Evolutionary conservation across 2,113 vertebrate species (phyloP), one percentile per base, ranked within the genome.

Genomic region (Malurus melanocephalus): DNA sequence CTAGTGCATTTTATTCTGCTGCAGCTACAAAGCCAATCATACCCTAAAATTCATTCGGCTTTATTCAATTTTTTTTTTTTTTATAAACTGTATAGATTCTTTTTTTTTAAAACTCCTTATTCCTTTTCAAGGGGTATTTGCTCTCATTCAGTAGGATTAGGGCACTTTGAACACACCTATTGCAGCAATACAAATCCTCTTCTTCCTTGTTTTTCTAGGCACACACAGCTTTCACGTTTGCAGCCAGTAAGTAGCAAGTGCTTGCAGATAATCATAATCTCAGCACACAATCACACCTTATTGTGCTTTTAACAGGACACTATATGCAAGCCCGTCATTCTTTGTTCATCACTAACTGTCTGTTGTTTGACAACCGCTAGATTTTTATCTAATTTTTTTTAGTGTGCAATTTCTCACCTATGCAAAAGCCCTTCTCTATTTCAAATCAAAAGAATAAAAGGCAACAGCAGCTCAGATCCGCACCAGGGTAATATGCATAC

Each of bases 311-410:
- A 95, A 92, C 64, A 81, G 94, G 83, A 46, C 52, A 55, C 75
- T 85, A 85, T 92, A 84, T 57, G 75, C 42, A 46, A 94, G 69
- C 84, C 46, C 6, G 0, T 73, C 68, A 69, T 75, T 95, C 67
- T 96, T 90, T 69, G 33, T 92, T 96, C 95, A 94, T 95, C 87
- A 90, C 80, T 69, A 94, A 92, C 68, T 55, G 59, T 52, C 72
- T 66, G 46, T 66, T 83, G 91, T 86, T 94, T 96, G 91, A 86
- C 15, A 77, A 61, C 46, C 53, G 72, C 21, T 11, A 72, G 32
- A 24, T 32, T 75, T 76, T 56, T 40, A n/a, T 14, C 32, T 42
- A 38, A 35, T 19, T 48, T 69, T 48, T 69, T 88, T 55, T 16
- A 32, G 45, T 20, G 45, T 61, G 56, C 55, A 60, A 53, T 79